phyloP scores from a whole-genome alignment of 92 coral and sea anemone genomes.

The Phenganax subtilis region DNA sequence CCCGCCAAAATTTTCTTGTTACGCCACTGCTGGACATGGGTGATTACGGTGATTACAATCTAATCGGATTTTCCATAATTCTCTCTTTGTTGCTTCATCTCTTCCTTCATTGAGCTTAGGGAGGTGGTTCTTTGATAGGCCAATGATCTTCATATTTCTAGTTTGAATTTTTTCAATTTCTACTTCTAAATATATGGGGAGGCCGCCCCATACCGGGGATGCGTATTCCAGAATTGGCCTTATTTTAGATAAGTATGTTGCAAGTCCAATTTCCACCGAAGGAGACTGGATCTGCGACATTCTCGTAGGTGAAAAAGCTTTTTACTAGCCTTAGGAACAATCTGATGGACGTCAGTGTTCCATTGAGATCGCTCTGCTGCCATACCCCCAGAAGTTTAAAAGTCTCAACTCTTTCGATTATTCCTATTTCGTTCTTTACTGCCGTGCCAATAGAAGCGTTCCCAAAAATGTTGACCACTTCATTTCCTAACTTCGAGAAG shows the following conservation, averaged over 20 bases:
- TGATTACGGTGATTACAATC: not conserved
- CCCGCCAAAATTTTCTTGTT: too few relatives aligned
- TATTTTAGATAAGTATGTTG: constrained; percentile 43
- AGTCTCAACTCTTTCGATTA: not conserved
- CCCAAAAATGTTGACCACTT: too few relatives aligned
- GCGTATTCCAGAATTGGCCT: constrained; percentile 9
- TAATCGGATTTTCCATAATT: not conserved
- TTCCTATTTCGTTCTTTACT: not conserved
- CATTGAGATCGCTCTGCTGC: constrained; percentile 50
- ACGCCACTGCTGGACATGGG: too few relatives aligned
- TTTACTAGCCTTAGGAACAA: constrained; percentile 45
- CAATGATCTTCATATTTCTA: constrained; percentile 1
- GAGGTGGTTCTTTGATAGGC: not conserved
- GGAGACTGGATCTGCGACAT: constrained; percentile 45
- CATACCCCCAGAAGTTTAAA: constrained; percentile 40
- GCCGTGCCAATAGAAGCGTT: too few relatives aligned
- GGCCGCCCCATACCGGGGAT: not conserved
- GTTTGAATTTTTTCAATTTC: not conserved
- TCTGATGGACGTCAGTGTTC: constrained; percentile 44
- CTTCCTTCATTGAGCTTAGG: constrained; percentile 8
- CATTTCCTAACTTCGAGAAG: too few relatives aligned
- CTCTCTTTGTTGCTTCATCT: not conserved
- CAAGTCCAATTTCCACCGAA: constrained; percentile 44
- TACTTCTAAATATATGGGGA: not conserved
- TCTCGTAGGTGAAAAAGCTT: constrained; percentile 42